These are phyloP conservation scores for Gambusia yucatana DNA, from an alignment of 2,797 vertebrate species.

Conservation along the genomic window DNA sequence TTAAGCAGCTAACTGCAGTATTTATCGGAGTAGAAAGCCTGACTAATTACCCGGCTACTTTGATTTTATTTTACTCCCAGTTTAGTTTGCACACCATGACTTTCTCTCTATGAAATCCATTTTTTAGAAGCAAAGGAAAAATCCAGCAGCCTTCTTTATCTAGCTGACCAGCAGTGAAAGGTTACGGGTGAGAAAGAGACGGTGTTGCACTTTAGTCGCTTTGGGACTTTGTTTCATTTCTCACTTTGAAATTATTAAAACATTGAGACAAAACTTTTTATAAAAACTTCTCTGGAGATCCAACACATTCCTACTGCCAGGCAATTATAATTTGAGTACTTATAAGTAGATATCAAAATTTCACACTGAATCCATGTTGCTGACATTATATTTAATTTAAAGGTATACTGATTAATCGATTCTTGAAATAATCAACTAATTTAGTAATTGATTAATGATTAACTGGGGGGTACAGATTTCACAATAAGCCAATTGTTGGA, in stretches of 20 bases:
- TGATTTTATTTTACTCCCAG: neutral
- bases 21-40: neutral
- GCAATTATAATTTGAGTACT: neutral
- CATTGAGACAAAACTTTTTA: neutral
- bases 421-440: neutral
- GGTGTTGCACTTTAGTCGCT: neutral
- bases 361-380: neutral
- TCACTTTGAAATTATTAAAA: neutral
- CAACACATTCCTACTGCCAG: neutral
- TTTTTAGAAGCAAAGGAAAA: neutral
- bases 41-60: neutral
- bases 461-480: no score
- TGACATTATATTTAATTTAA: neutral
- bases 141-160: neutral
- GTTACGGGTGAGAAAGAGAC: neutral
- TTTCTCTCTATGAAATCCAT: neutral
- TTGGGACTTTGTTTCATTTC: neutral
- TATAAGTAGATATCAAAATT: neutral
- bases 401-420: no score
- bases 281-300: neutral
- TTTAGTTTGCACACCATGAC: neutral
- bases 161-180: neutral
- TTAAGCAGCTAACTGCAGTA: neutral
- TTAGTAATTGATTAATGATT: neutral
- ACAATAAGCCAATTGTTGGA: no score